These are phyloP conservation scores for Aeoliscus strigatus DNA, from an alignment of 2,797 vertebrate genomes.

Conservation along the genomic window DNA sequence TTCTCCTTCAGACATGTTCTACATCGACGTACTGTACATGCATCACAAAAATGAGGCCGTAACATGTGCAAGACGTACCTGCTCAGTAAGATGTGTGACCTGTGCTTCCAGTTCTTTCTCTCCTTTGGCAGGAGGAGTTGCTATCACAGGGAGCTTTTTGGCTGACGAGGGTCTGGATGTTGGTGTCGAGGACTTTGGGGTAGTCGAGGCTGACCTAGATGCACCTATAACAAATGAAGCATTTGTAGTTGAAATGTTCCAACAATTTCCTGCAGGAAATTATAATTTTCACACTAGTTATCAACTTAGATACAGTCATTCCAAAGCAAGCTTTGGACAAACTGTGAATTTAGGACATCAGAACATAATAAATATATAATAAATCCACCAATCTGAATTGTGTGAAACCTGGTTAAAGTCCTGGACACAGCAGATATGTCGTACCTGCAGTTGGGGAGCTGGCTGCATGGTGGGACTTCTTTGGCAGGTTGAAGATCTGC, in stretches of 20 bases:
- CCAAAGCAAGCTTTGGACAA: too few species aligned
- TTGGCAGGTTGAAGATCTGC: conserved; percentile 99
- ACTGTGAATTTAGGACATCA: too few species aligned
- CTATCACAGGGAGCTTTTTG: conserved; percentile 84
- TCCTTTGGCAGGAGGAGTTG: conserved; percentile 86
- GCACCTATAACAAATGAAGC: conserved; percentile 74
- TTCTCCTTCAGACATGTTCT: too few species aligned
- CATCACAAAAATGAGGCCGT: background rate
- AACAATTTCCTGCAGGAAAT: too few species aligned
- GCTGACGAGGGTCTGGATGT: conserved; percentile 97
- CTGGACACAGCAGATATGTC: background rate
- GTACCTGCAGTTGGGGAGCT: conserved; percentile 97
- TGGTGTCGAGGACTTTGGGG: conserved; percentile 90
- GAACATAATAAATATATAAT: too few species aligned
- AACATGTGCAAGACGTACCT: conserved; percentile 73
- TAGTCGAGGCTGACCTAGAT: conserved; percentile 82
- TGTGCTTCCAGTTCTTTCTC: conserved; percentile 98
- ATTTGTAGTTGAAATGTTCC: too few species aligned
- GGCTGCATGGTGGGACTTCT: conserved; percentile 93
- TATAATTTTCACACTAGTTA: too few species aligned
- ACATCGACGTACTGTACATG: too few species aligned
- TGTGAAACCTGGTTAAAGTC: background rate
- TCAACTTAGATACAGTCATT: too few species aligned
- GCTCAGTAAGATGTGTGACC: conserved; percentile 94
- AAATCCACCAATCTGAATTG: background rate